Evolutionary conservation across 2,888 invertebrate species (phyloP), one percentile per base, ranked within the genome.

Genomic region (Pristionchus mayeri): DNA sequence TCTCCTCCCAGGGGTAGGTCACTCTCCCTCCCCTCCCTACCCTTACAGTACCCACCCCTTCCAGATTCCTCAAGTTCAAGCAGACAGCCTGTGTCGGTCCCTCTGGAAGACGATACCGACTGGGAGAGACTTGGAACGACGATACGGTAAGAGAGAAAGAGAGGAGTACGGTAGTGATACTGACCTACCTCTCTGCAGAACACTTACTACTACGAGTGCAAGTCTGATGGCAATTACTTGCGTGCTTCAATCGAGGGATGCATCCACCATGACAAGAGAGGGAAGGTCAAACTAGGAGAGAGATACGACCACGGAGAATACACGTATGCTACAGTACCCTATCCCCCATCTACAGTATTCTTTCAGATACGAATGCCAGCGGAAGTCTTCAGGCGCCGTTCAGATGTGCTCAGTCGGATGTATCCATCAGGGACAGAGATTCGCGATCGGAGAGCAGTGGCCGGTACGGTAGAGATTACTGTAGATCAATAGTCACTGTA

Each of bases 341-440:
- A 27, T 67, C 21, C 21, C 34, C 27, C 0, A n/a, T 30, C 27
- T 21, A 30, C 11, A 13, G 44, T 18, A n/a, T 80, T 27, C 27
- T 84, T 89, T 78, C 88, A 91, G 90, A 30, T 92, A 91, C 87
- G 89, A 91, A 84, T 92, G 92, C 85, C 89, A 89, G 84, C 85
- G 87, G 82, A 92, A 91, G 83, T 85, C 85, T 30, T 87, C 88
- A 21, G 91, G 91, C 75, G 85, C 86, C 44, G 88, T 91, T 34
- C 87, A 89, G 81, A 87, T 92, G 88, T 91, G 91, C 86, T 88
- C 91, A 67, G 90, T 92, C 27, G 92, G 91, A 54, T 92, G 92
- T 84, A 86, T 91, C 60, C 88, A 89, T 85, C 85, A 90, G 24
- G 90, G 89, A 44, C 80, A 86, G 24, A 86, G 86, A 37, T 90